These are phyloP conservation scores for Pavo muticus DNA, from an alignment of 2,113 vertebrate genomes.

Conservation along the genomic window DNA sequence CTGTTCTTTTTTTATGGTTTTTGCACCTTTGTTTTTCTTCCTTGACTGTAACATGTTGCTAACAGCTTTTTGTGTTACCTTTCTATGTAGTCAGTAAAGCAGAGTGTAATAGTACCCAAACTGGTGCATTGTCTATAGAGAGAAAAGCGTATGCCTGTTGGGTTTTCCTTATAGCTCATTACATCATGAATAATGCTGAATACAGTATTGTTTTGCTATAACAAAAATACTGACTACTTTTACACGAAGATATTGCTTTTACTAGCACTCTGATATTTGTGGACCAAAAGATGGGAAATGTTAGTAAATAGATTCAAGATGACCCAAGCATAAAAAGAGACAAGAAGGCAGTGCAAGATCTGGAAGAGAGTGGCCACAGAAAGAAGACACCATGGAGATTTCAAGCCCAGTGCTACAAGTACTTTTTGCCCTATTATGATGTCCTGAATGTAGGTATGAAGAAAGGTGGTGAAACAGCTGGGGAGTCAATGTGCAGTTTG, in stretches of 20 bases:
- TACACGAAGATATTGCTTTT: not conserved
- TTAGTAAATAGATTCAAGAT: not conserved
- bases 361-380: not conserved
- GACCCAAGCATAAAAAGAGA: not conserved
- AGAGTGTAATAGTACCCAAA: not conserved
- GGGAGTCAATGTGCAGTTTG: not conserved
- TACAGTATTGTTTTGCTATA: not conserved
- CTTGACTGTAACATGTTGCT: not conserved
- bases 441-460: not conserved
- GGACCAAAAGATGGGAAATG: not conserved
- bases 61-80: not conserved
- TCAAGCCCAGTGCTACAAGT: not conserved
- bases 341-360: not conserved
- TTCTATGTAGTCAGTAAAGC: not conserved
- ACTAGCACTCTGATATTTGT: not conserved
- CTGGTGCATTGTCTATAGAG: not conserved
- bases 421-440: not conserved
- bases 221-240: not conserved
- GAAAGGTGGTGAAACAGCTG: not conserved
- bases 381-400: not conserved
- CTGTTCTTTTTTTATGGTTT: not conserved
- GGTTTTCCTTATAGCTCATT: not conserved
- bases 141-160: not conserved
- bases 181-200: not conserved
- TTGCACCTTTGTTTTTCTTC: not conserved